These are phyloP conservation scores for Nemotelus pantherinus DNA, from an alignment of 2,888 invertebrate genomes.

Conservation along the genomic window DNA sequence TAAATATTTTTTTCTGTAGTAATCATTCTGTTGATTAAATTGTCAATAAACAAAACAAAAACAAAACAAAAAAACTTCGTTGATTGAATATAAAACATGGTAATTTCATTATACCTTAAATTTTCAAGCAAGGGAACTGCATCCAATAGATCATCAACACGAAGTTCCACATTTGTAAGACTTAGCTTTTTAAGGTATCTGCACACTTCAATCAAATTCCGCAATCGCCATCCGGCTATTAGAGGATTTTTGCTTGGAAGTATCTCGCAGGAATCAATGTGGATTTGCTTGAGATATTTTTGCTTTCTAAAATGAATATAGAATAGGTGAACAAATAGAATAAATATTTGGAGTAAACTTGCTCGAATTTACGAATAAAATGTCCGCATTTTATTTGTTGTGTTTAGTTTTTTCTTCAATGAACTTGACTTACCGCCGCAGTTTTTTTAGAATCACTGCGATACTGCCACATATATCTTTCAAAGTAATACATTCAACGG, in stretches of 20 bases:
- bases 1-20: too few species aligned
- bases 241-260: constrained; percentile 7
- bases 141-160: constrained; percentile 12
- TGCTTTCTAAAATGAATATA: constrained; percentile 18
- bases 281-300: constrained; percentile 25
- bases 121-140: constrained; percentile 24
- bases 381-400: too few species aligned
- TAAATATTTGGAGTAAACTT: not conserved
- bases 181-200: constrained; percentile 22
- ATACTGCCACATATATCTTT: constrained; percentile 12
- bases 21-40: too few species aligned
- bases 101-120: constrained; percentile 8
- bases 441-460: constrained; percentile 28
- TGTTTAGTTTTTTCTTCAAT: too few species aligned
- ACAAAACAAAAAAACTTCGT: too few species aligned
- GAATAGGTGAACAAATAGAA: not conserved
- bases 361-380: not conserved
- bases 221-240: constrained; percentile 22
- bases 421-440: constrained; percentile 16
- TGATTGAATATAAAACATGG: too few species aligned
- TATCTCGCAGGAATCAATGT: constrained; percentile 28
- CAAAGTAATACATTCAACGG: constrained; percentile 14
- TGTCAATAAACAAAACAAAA: too few species aligned
- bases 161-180: constrained; percentile 12
- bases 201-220: constrained; percentile 30